Evolutionary conservation across 2,797 vertebrate species (phyloP).

Genomic region (Hirundo rustica): DNA sequence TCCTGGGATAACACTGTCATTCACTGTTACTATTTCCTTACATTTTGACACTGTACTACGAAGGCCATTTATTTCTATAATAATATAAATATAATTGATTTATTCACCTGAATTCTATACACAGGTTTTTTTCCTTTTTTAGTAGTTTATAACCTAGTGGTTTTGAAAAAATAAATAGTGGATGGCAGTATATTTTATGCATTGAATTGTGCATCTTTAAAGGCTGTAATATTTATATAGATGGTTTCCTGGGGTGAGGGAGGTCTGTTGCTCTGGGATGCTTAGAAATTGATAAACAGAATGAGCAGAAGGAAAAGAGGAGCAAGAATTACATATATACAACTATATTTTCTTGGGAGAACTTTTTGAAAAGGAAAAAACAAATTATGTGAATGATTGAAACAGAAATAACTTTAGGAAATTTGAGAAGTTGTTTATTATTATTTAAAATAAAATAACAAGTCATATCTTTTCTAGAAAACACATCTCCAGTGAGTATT

Average conservation of each 20-base stretch:
- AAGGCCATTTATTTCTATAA: neutral
- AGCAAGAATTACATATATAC: neutral
- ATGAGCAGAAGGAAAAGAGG: neutral
- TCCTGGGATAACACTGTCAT: conserved; percentile 10
- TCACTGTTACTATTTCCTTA: neutral
- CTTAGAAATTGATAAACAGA: neutral
- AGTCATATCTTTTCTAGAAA: neutral
- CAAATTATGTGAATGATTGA: neutral
- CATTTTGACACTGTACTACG: neutral
- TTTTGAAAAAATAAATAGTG: neutral
- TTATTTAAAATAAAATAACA: neutral
- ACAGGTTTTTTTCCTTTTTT: neutral
- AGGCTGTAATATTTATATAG: neutral
- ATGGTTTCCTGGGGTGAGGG: neutral
- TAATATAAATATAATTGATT: neutral
- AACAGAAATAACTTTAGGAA: neutral
- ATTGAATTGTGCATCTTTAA: neutral
- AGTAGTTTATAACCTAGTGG: neutral
- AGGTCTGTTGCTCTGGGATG: neutral
- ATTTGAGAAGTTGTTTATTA: neutral
- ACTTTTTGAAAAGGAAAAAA: neutral
- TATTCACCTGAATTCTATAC: neutral
- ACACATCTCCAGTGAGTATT: neutral
- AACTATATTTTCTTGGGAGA: neutral
- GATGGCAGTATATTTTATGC: neutral